Evolutionary conservation across 2,797 vertebrate species (phyloP), one percentile per base, ranked within the genome.

Genomic region (Mionectes olivaceus): DNA sequence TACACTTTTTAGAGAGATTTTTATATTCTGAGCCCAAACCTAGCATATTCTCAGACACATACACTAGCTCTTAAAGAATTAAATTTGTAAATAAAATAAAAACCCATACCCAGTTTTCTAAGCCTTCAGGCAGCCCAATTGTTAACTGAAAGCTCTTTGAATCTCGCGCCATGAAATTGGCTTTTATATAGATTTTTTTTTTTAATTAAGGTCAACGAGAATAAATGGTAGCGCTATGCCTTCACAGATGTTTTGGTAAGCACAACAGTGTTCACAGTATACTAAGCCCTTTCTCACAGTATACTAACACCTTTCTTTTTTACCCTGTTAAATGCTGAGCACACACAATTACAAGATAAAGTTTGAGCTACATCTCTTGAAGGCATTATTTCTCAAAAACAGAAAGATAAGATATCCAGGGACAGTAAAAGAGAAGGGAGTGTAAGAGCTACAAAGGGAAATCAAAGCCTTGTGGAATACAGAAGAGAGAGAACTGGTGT

Each of bases 351-450:
- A 85, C 56, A 59, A 88, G 88, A 92, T 92, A 91, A 94, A 94
- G 41, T 87, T 85, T 81, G 46, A 94, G 76, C 55, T 92, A 70
- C 70, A 49, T 70, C 59, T 87, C 83, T 94, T 92, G 43, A 85
- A 90, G 43, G 39, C 76, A 46, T 94, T 89, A 64, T 94, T 94
- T 93, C 60, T 87, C 81, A 81, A 83, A 83, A 68, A 0, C 33
- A 86, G 85, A 53, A 85, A 96, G 83, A 95, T 90, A 90, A 94
- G 91, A 64, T 87, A 90, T 44, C 49, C 39, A 76, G 93, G 80
- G 87, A 76, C 55, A 85, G 60, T 57, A 74, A 61, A 86, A 84
- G 37, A 75, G 59, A 88, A 83, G 74, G 52, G 41, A 84, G 9
- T 44, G 3, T 43, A 46, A 63, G 75, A 61, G 28, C 73, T 90